phyloP scores from a whole-genome alignment of 2,113 vertebrate genomes.

The Gambusia holbrooki region DNA sequence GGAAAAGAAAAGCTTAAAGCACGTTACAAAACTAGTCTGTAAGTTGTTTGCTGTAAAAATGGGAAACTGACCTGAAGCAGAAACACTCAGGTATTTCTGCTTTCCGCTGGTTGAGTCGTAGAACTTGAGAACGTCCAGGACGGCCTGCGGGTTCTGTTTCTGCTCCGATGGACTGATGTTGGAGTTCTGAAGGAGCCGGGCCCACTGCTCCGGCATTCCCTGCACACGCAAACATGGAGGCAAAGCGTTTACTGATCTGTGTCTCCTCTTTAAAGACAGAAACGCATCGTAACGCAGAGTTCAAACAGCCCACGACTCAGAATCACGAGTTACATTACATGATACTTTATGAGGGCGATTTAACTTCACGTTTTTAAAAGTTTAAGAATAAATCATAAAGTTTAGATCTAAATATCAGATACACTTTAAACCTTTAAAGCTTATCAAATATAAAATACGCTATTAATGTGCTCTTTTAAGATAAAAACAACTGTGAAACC shows the following conservation, averaged over 20 bases:
- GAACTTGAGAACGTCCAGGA: constrained; percentile 96
- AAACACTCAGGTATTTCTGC: constrained; percentile 96
- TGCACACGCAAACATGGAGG: constrained; percentile 64
- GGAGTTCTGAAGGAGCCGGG: constrained; percentile 94
- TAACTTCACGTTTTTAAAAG: constrained; percentile 1
- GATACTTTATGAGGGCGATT: background rate
- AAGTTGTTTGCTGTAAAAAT: background rate
- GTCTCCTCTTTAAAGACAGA: background rate
- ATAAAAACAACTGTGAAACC: too few species aligned
- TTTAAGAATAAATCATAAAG: background rate
- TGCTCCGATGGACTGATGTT: constrained; percentile 98
- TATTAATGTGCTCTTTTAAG: too few species aligned
- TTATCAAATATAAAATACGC: too few species aligned
- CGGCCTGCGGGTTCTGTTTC: constrained; percentile 97
- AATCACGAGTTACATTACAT: background rate
- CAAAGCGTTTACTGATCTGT: background rate
- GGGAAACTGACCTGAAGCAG: constrained; percentile 83
- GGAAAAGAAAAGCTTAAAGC: background rate
- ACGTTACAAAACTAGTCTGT: background rate
- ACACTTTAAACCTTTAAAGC: background rate
- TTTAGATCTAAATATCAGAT: background rate
- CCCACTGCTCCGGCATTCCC: constrained; percentile 99
- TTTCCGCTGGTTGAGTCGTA: constrained; percentile 93
- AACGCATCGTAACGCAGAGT: background rate
- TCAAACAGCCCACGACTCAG: background rate